Percentiles rank a stretch among this genome's conserved stretches.
Conservation (phyloP, 2,888 invertebrate genomes). For the Didymodactylos carnosus region DNA sequence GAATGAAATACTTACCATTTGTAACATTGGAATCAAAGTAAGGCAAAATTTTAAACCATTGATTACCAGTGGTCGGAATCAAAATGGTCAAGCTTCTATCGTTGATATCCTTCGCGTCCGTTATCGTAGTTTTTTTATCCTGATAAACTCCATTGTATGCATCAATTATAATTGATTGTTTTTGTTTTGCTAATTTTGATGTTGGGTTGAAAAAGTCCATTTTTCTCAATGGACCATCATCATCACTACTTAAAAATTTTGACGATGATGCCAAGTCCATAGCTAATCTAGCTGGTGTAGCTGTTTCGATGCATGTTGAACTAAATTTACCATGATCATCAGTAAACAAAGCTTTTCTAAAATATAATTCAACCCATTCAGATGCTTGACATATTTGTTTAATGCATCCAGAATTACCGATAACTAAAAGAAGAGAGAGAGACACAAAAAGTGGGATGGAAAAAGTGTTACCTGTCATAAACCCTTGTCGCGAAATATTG, state of each 20-base stretch:
- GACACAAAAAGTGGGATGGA: too few relatives aligned
- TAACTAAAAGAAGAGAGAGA: too few relatives aligned
- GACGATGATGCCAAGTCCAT: not conserved
- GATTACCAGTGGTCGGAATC: not conserved
- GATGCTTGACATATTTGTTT: not conserved
- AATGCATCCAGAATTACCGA: not conserved
- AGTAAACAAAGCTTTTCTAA: not conserved
- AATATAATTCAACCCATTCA: not conserved
- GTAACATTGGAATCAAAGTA: too few relatives aligned
- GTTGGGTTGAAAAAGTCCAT: not conserved
- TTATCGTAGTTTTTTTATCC: not conserved
- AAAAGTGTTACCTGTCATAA: too few relatives aligned
- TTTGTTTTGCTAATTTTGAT: not conserved
- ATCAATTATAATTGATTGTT: not conserved
- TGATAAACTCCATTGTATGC: not conserved
- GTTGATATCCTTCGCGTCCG: not conserved
- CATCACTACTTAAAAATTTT: not conserved
- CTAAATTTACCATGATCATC: not conserved
- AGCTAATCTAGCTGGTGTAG: not conserved
- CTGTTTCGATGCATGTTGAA: not conserved
- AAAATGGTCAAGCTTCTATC: not conserved
- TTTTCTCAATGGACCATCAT: not conserved
- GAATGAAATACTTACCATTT: too few relatives aligned
- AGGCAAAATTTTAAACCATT: too few relatives aligned
- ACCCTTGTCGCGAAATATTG: too few relatives aligned